phyloP scores from a whole-genome alignment of 2,888 invertebrate species.

The Tetramorium bicarinatum region DNA sequence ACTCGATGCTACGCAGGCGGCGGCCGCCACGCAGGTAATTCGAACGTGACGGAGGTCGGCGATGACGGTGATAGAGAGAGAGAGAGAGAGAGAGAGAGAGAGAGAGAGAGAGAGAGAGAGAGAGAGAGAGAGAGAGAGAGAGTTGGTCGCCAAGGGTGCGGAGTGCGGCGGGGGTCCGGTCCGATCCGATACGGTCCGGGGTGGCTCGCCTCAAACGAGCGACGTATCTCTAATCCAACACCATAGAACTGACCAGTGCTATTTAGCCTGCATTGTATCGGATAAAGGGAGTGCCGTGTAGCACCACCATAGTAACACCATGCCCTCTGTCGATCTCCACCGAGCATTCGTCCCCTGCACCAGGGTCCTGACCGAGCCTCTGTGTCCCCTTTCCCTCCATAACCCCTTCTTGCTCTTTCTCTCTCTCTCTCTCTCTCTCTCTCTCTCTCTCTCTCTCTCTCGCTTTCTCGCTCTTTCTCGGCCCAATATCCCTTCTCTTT shows the following conservation, averaged over 20 bases:
- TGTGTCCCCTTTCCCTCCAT: conserved; percentile 53
- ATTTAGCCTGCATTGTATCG: conserved; percentile 83
- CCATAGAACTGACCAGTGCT: conserved; percentile 82
- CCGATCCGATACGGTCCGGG: conserved; percentile 34
- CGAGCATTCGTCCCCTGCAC: conserved; percentile 55
- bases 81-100: conserved; percentile 59
- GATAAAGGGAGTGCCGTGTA: conserved; percentile 80
- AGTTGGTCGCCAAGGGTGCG: conserved; percentile 60
- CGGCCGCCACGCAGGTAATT: conserved; percentile 69
- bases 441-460: conserved; percentile 58
- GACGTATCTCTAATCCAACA: conserved; percentile 84
- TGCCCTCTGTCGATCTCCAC: conserved; percentile 77
- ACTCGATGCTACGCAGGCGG: conserved; percentile 24
- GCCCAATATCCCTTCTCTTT: conserved; percentile 60
- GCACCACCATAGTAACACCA: conserved; percentile 78
- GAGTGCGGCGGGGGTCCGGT: conserved; percentile 41
- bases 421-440: conserved; percentile 32
- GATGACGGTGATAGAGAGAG: conserved; percentile 57
- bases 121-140: conserved; percentile 57
- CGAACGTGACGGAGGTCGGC: conserved; percentile 70
- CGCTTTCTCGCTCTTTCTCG: conserved; percentile 37
- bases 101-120: conserved; percentile 59
- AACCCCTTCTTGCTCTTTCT: conserved; percentile 56
- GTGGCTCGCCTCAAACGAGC: conserved; percentile 82
- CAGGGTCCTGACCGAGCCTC: conserved; percentile 46